These are phyloP conservation scores for Xiphophorus hellerii DNA, from an alignment of 2,113 vertebrate genomes.

Conservation along the genomic window DNA sequence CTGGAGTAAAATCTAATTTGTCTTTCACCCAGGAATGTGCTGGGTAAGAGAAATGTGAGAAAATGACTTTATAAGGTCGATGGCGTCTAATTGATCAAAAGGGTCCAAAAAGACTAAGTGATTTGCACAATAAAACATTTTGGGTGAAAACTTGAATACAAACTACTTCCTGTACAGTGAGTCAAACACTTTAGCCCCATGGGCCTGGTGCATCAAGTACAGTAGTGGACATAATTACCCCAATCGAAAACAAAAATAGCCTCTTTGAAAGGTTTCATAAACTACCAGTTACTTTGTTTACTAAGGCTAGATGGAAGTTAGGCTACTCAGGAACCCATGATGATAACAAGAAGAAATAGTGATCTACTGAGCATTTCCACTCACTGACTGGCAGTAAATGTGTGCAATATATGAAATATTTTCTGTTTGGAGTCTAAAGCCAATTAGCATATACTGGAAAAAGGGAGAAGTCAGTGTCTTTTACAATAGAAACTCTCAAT, in stretches of 20 bases:
- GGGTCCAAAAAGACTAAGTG: not conserved
- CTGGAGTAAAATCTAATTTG: slow-evolving; percentile 26
- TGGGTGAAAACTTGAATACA: not conserved
- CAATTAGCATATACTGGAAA: not conserved
- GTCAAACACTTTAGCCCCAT: not conserved
- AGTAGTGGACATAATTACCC: too few species aligned
- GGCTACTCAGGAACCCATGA: too few species aligned
- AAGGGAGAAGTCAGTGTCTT: not conserved
- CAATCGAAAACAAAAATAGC: too few species aligned
- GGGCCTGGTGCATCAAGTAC: too few species aligned
- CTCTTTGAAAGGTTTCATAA: too few species aligned
- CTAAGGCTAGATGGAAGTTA: too few species aligned
- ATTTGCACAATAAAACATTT: slow-evolving; percentile 1
- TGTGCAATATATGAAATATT: too few species aligned
- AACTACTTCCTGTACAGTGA: not conserved
- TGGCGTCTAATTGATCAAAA: slow-evolving; percentile 6
- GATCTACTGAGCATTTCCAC: too few species aligned
- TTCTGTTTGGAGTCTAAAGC: not conserved
- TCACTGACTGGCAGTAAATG: too few species aligned
- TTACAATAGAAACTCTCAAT: not conserved
- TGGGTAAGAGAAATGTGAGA: slow-evolving; percentile 12
- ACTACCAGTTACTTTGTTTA: too few species aligned
- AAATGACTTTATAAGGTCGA: slow-evolving; percentile 34
- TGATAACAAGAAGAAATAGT: too few species aligned
- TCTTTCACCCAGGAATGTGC: slow-evolving; percentile 27